Conservation (phyloP, 2,888 invertebrate genomes). For the Sarcophaga carnaria region DNA sequence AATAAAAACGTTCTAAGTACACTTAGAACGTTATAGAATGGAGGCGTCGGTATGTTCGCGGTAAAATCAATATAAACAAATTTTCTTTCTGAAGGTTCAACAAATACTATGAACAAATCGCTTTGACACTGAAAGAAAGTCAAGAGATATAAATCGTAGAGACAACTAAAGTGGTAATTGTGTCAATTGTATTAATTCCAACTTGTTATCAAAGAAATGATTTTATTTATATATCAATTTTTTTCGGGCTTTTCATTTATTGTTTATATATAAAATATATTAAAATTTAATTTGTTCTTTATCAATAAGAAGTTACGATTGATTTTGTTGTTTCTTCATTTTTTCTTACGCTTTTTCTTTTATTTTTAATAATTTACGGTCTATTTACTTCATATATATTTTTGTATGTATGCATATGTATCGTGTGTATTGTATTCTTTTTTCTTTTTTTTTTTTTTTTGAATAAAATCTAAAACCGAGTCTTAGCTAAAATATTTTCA, state of each 20-base stretch:
- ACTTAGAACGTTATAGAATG: no score
- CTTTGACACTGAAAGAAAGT: no score
- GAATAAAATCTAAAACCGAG: not conserved
- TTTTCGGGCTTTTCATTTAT: slow-evolving; percentile 52
- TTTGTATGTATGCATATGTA: slow-evolving; percentile 9
- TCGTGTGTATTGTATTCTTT: not conserved
- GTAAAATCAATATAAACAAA: no score
- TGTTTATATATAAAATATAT: slow-evolving; percentile 68
- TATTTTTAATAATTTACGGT: slow-evolving; percentile 5
- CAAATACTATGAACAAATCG: no score
- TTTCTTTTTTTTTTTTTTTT: no score
- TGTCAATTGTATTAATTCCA: no score
- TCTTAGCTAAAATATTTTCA: slow-evolving; percentile 3
- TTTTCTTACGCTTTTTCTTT: slow-evolving; percentile 26
- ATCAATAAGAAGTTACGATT: slow-evolving; percentile 51
- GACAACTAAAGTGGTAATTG: no score
- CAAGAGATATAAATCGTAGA: no score
- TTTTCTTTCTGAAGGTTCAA: no score
- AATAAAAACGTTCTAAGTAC: no score
- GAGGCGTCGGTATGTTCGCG: no score
- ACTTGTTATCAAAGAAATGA: no score
- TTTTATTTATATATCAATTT: slow-evolving; percentile 54
- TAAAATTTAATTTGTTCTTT: slow-evolving; percentile 63
- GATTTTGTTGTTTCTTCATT: slow-evolving; percentile 49
- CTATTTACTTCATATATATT: slow-evolving; percentile 37